These are phyloP conservation scores for Sebastes taczanowskii DNA, from an alignment of 2,797 vertebrate genomes.

Conservation along the genomic window DNA sequence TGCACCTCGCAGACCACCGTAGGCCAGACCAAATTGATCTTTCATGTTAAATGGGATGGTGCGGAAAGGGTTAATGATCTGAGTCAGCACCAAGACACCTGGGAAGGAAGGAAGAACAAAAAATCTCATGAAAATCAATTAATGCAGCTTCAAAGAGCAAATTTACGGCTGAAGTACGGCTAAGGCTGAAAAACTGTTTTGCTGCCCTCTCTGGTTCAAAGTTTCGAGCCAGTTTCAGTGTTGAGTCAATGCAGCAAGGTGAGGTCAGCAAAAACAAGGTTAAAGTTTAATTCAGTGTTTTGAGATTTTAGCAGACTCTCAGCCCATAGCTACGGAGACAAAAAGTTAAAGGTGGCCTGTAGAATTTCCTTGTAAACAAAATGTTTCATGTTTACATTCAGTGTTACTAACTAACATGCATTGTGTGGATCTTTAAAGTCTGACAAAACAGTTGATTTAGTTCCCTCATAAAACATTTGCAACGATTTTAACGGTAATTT, in stretches of 20 bases:
- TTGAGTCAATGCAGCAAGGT: not conserved
- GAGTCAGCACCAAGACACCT: constrained; percentile 94
- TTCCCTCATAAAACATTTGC: not conserved
- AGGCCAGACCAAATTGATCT: constrained; percentile 96
- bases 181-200: not conserved
- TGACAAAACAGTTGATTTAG: not conserved
- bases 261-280: not conserved
- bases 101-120: constrained; percentile 7
- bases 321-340: not conserved
- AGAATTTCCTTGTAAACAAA: not conserved
- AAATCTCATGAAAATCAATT: not conserved
- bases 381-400: not conserved
- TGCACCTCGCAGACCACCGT: constrained; percentile 94
- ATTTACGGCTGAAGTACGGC: not conserved
- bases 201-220: not conserved
- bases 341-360: not conserved
- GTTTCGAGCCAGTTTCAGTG: not conserved
- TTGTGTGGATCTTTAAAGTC: too few species aligned
- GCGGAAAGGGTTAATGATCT: constrained; percentile 96
- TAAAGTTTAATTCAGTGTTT: not conserved
- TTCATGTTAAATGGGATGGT: constrained; percentile 94
- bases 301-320: not conserved
- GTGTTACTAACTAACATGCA: not conserved
- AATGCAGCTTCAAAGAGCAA: not conserved
- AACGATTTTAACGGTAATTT: not conserved